Conservation (phyloP, 2,888 invertebrate genomes). For the Conus canariensis region DNA sequence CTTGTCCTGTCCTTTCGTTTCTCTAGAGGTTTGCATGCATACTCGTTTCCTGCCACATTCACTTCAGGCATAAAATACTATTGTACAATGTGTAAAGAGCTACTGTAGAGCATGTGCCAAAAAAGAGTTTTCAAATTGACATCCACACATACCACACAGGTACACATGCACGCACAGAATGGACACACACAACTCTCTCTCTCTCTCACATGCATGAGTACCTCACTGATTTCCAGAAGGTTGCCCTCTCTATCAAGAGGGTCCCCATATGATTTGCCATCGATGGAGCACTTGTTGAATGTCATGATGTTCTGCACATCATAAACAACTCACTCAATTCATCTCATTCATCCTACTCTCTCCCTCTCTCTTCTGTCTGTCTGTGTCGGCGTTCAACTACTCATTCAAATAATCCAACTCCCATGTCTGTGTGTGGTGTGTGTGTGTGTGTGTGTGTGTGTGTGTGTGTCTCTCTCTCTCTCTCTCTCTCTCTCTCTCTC, state of each 20-base stretch:
- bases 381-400: too few species aligned
- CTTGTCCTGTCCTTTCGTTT: too few species aligned
- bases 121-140: neutral
- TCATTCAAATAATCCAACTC: too few species aligned
- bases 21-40: neutral
- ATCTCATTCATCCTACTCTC: neutral
- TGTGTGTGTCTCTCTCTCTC: neutral
- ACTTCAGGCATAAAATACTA: too few species aligned
- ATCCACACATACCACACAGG: neutral
- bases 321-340: neutral
- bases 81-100: too few species aligned
- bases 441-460: too few species aligned
- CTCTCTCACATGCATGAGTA: slow-evolving; percentile 76
- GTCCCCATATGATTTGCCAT: slow-evolving; percentile 94
- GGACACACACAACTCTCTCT: neutral
- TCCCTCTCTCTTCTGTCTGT: too few species aligned
- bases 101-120: too few species aligned
- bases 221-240: slow-evolving; percentile 91
- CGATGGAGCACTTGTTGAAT: slow-evolving; percentile 98
- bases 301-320: slow-evolving; percentile 96
- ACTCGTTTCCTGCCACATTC: neutral
- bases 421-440: too few species aligned
- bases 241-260: slow-evolving; percentile 92
- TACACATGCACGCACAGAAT: too few species aligned
- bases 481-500: neutral